Percentiles rank a stretch among this genome's conserved stretches.
Conservation (phyloP, 2,888 invertebrate species). For the Apamea anceps region DNA sequence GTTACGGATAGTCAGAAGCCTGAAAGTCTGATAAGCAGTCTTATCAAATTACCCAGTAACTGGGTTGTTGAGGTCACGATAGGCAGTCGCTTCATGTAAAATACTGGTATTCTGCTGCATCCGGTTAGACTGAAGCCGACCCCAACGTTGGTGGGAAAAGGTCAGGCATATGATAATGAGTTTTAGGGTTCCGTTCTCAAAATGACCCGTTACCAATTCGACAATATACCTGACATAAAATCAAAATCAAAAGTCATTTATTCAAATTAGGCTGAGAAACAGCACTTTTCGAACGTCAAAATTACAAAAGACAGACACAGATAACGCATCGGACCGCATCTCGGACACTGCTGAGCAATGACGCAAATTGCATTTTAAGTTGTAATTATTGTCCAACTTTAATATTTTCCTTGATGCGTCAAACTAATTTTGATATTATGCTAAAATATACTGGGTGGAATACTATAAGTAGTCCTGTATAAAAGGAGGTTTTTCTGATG, state of each 20-base stretch:
- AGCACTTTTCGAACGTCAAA: too few species aligned
- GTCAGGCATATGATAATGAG: neutral
- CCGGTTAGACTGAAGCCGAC: too few species aligned
- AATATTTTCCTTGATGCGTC: constrained; percentile 36
- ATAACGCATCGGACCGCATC: neutral
- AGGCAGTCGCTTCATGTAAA: too few species aligned
- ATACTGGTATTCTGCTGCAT: too few species aligned
- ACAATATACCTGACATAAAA: neutral
- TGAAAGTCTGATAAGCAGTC: too few species aligned
- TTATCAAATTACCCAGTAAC: too few species aligned
- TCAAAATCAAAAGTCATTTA: too few species aligned
- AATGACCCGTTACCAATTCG: neutral
- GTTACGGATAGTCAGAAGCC: too few species aligned
- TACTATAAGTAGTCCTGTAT: neutral
- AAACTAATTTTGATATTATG: neutral
- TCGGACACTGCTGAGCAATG: neutral
- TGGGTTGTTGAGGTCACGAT: too few species aligned
- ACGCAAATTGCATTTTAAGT: constrained; percentile 8
- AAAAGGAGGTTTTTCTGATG: constrained; percentile 1
- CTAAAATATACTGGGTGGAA: neutral
- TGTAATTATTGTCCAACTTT: neutral
- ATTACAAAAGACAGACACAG: neutral
- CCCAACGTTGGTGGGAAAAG: too few species aligned
- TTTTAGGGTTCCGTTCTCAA: neutral
- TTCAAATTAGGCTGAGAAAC: too few species aligned